Evolutionary conservation across 1,140 invertebrate genomes (phyloP).

Genomic region (Bombus terrestris): DNA sequence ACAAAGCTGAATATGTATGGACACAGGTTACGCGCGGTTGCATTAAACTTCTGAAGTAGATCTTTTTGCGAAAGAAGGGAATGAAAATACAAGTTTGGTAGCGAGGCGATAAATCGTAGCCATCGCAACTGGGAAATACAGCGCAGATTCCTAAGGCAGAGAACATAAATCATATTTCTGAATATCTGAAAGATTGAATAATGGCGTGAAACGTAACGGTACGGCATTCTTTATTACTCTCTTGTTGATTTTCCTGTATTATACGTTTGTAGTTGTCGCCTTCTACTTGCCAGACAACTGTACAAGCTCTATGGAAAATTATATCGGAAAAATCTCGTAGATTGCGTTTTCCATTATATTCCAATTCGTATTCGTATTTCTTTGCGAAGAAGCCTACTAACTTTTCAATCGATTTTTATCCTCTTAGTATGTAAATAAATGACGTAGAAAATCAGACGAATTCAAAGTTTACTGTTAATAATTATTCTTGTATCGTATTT

Average conservation of each 20-base stretch:
- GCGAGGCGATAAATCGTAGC: slow-evolving; percentile 31
- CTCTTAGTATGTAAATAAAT: not conserved
- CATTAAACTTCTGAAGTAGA: not conserved
- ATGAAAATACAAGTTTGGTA: slow-evolving; percentile 27
- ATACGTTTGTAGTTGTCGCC: not conserved
- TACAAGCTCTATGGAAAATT: not conserved
- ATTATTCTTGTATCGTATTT: no score
- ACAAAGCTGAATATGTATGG: not conserved
- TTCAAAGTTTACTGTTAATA: not conserved
- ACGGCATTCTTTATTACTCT: not conserved
- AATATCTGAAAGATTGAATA: slow-evolving; percentile 45
- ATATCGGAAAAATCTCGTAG: not conserved
- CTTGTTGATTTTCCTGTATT: slow-evolving; percentile 23
- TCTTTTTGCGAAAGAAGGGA: slow-evolving; percentile 1
- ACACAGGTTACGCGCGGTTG: not conserved
- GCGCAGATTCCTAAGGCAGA: not conserved
- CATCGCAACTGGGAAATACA: no score
- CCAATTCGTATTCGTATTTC: not conserved
- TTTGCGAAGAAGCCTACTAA: not conserved
- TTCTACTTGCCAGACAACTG: not conserved
- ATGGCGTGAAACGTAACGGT: slow-evolving; percentile 4
- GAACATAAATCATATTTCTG: slow-evolving; percentile 37
- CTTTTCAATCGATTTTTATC: not conserved
- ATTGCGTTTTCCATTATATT: not conserved
- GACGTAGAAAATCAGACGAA: not conserved